phyloP scores from a whole-genome alignment of 30 jellyfish, hydroid and myxozoan genomes.

The Cassiopea xamachana region DNA sequence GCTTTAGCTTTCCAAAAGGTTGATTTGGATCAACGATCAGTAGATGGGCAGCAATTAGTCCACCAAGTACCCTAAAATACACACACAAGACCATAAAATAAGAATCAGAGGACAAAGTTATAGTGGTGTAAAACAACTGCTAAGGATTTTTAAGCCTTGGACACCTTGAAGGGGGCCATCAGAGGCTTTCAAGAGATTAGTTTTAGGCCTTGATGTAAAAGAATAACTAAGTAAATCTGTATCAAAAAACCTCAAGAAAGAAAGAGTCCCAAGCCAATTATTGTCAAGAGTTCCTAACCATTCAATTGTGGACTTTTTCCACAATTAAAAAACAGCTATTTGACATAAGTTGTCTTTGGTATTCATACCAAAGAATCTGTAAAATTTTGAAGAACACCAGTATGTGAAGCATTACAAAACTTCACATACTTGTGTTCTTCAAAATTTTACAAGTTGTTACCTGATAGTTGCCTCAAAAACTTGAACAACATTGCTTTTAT shows the following conservation, averaged over 20 bases:
- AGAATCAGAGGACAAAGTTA: neutral
- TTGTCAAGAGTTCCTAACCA: too few relatives aligned
- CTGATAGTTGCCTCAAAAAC: slow-evolving; percentile 98
- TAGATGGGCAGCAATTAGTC: slow-evolving; percentile 93
- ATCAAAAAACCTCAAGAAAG: too few relatives aligned
- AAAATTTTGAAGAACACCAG: neutral
- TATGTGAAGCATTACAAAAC: neutral
- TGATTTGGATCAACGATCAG: slow-evolving; percentile 76
- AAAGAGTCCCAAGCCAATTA: too few relatives aligned
- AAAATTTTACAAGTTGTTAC: slow-evolving; percentile 6
- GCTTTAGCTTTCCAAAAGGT: slow-evolving; percentile 81
- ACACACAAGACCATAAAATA: neutral
- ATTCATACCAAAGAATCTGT: neutral
- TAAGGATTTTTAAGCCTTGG: too few relatives aligned
- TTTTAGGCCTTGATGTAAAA: too few relatives aligned
- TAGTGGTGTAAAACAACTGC: neutral
- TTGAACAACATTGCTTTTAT: slow-evolving; percentile 88
- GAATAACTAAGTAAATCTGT: too few relatives aligned
- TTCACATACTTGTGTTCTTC: neutral
- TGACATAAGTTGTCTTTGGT: too few relatives aligned
- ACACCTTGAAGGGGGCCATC: too few relatives aligned
- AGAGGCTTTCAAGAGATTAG: too few relatives aligned
- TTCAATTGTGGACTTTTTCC: too few relatives aligned
- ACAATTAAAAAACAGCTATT: too few relatives aligned
- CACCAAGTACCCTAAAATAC: slow-evolving; percentile 88